Evolutionary conservation across 1,140 invertebrate species (phyloP).

Genomic region (Lycorma delicatula): DNA sequence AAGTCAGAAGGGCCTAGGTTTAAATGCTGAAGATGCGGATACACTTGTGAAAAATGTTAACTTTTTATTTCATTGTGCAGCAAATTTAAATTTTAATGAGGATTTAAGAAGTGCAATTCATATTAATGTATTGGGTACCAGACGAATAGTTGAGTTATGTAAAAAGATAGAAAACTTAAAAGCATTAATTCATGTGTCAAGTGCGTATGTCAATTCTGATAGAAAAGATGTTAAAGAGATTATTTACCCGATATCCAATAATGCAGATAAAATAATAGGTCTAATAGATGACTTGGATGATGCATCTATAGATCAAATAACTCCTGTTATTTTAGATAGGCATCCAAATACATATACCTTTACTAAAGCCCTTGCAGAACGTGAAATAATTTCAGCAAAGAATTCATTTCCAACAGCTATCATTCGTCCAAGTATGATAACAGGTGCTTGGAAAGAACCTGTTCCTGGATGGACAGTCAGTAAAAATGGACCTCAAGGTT

Average conservation of each 20-base stretch:
- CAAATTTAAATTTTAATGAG: slow-evolving; percentile 91
- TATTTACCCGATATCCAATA: slow-evolving; percentile 72
- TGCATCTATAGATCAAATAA: slow-evolving; percentile 54
- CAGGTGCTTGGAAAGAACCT: slow-evolving; percentile 87
- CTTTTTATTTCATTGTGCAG: slow-evolving; percentile 90
- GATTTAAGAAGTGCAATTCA: slow-evolving; percentile 64
- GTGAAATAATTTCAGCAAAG: slow-evolving; percentile 65
- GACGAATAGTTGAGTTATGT: slow-evolving; percentile 57
- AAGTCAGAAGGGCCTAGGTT: slow-evolving; percentile 62
- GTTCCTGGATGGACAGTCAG: slow-evolving; percentile 91
- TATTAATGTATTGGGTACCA: slow-evolving; percentile 67
- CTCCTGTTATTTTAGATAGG: slow-evolving; percentile 65
- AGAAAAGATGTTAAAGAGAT: slow-evolving; percentile 55
- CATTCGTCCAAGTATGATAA: slow-evolving; percentile 92
- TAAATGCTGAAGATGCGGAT: slow-evolving; percentile 51
- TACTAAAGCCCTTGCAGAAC: slow-evolving; percentile 85
- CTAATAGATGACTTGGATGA: slow-evolving; percentile 59
- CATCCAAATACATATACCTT: slow-evolving; percentile 90
- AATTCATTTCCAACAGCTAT: slow-evolving; percentile 73
- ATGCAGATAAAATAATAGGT: slow-evolving; percentile 77
- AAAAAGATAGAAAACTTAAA: slow-evolving; percentile 62
- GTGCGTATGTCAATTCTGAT: slow-evolving; percentile 79
- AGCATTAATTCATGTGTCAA: slow-evolving; percentile 78
- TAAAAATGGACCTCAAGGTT: slow-evolving; percentile 93
- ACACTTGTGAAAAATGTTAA: slow-evolving; percentile 64